These are phyloP conservation scores for Cotesia glomerata DNA, from an alignment of 1,140 invertebrate species.

Conservation along the genomic window DNA sequence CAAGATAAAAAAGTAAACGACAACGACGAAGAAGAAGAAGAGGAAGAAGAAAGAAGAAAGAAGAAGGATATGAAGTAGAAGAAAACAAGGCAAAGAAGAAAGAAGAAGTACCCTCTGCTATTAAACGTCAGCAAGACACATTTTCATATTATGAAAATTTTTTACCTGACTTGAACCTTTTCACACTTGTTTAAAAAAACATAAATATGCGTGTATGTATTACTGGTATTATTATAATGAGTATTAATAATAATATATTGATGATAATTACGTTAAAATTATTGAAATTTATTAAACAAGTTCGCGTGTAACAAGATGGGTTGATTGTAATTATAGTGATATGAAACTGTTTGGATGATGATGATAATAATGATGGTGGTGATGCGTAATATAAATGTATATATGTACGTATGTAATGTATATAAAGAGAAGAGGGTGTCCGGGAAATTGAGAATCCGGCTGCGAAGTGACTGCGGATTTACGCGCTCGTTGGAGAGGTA, in stretches of 20 bases:
- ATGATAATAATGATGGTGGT: not conserved
- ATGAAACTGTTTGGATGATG: not conserved
- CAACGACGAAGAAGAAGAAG: not conserved
- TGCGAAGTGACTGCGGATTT: constrained; percentile 16
- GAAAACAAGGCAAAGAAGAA: not conserved
- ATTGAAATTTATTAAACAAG: no score
- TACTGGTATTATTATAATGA: no score
- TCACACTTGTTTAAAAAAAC: not conserved
- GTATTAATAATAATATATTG: no score
- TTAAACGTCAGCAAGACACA: no score
- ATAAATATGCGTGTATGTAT: not conserved
- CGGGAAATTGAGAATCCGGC: not conserved
- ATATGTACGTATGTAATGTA: not conserved
- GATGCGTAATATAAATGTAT: not conserved
- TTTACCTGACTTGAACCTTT: no score
- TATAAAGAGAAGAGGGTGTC: not conserved
- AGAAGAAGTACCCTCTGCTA: no score
- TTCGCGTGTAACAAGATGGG: no score
- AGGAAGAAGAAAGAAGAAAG: not conserved
- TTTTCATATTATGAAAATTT: no score
- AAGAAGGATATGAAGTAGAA: not conserved
- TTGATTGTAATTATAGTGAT: no score
- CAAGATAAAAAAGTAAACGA: not conserved
- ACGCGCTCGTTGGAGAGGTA: constrained; percentile 1
- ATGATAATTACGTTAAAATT: no score